Evolutionary conservation across 2,113 vertebrate genomes (phyloP).

Genomic region (Cacatua alba): DNA sequence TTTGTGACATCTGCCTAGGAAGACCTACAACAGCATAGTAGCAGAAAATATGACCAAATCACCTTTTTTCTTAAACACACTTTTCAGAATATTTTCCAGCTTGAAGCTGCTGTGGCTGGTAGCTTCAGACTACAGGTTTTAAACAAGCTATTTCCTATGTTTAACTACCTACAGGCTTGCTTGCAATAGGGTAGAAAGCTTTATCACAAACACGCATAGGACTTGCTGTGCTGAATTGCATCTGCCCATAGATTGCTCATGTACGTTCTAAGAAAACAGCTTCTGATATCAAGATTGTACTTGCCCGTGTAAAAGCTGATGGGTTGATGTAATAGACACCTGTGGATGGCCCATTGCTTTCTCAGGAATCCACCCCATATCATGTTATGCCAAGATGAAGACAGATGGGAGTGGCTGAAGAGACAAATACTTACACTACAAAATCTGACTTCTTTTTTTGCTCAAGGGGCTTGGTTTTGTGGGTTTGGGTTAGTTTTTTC

Average conservation of each 20-base stretch:
- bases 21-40: neutral
- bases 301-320: neutral
- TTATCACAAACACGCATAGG: neutral
- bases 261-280: neutral
- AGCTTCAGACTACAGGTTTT: neutral
- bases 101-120: neutral
- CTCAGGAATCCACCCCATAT: constrained; percentile 4
- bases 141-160: neutral
- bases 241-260: neutral
- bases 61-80: neutral
- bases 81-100: neutral
- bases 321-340: constrained; percentile 30
- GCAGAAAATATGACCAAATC: neutral
- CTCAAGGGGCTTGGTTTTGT: neutral
- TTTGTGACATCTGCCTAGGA: neutral
- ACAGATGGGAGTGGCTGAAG: neutral
- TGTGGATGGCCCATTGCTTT: neutral
- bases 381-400: neutral
- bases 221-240: neutral
- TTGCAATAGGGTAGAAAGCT: neutral
- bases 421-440: neutral
- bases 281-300: constrained; percentile 35
- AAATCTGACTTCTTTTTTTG: neutral
- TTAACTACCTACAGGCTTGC: neutral
- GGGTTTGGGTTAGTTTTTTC: neutral